A percentile compares a stretch with the other conserved stretches of the same genome.
Conservation (phyloP, 2,888 invertebrate genomes). For the Hyposoter didymator region DNA sequence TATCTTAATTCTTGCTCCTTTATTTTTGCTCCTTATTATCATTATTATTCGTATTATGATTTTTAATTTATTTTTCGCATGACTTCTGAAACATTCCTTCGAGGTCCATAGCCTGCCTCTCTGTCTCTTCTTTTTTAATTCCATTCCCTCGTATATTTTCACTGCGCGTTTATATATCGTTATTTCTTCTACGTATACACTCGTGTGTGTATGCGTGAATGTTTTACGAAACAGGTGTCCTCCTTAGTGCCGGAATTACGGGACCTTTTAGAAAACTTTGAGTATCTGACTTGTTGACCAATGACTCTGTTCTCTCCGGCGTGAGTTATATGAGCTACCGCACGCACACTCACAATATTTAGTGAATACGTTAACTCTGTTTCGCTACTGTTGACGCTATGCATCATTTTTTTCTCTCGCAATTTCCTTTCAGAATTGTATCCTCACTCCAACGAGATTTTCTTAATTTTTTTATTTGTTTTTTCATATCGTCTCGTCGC, state of each 20-base stretch:
- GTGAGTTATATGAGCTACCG: not conserved
- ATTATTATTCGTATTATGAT: slow-evolving; percentile 32
- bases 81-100: slow-evolving; percentile 56
- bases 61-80: slow-evolving; percentile 54
- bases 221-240: slow-evolving; percentile 39
- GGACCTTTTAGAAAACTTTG: slow-evolving; percentile 13
- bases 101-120: slow-evolving; percentile 28
- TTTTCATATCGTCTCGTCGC: not conserved
- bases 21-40: slow-evolving; percentile 38
- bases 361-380: slow-evolving; percentile 17
- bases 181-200: not conserved
- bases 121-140: slow-evolving; percentile 2
- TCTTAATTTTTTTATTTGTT: not conserved
- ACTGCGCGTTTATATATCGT: not conserved
- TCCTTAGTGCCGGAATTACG: slow-evolving; percentile 33
- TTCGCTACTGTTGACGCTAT: slow-evolving; percentile 29
- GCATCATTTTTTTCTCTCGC: slow-evolving; percentile 4
- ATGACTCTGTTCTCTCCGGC: not conserved
- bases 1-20: slow-evolving; percentile 45
- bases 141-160: not conserved
- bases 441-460: not conserved
- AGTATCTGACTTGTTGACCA: slow-evolving; percentile 22
- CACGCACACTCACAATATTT: slow-evolving; percentile 1
- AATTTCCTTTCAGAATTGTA: not conserved
- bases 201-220: not conserved